Evolutionary conservation across 2,113 vertebrate genomes (phyloP), one percentile per base, ranked within the genome.

Genomic region (Morone chrysops): DNA sequence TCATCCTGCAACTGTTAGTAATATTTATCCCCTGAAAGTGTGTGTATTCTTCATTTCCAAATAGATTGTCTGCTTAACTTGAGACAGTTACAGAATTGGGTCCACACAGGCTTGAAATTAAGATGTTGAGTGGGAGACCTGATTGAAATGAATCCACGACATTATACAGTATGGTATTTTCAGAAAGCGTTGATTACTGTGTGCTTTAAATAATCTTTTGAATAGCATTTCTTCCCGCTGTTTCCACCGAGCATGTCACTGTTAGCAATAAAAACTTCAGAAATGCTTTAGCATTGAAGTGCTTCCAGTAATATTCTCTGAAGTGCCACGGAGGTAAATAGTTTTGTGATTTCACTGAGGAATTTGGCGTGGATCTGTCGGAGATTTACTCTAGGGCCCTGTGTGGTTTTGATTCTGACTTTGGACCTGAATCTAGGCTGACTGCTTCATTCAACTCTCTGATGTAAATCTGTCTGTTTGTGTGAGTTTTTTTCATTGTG

Each of bases 21-120:
- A 6, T 57, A n/a, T 72, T 51, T 61, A 25, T 56, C 50, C 40
- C 22, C 36, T 22, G 22, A 53, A 61, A 53, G 43, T 76, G 22
- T 54, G 66, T 54, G 43, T 74, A 16, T 48, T 69, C 8, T 53
- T 31, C 9, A 38, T 79, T 71, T 72, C 25, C 57, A 74, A 51
- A 57, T 68, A 67, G 12, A 78, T 83, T 43, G 66, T 78, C 47
- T 31, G 47, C 50, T 65, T 57, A 63, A 75, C 78, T 72, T 66
- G 18, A 71, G 51, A 51, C 40, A 71, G 66, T n/a, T 31, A 18
- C n/a, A 22, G 36, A 50, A 31, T 75, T 67, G 59, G 20, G 13
- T 68, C 40, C 20, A 25, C 8, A 22, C 63, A 65, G 57, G 45
- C 18, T 71, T 45, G 61, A 74, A 60, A 56, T 70, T 5, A 41